These are phyloP conservation scores for Tadarida brasiliensis DNA, from an alignment of 2,797 vertebrate species.

Conservation along the genomic window DNA sequence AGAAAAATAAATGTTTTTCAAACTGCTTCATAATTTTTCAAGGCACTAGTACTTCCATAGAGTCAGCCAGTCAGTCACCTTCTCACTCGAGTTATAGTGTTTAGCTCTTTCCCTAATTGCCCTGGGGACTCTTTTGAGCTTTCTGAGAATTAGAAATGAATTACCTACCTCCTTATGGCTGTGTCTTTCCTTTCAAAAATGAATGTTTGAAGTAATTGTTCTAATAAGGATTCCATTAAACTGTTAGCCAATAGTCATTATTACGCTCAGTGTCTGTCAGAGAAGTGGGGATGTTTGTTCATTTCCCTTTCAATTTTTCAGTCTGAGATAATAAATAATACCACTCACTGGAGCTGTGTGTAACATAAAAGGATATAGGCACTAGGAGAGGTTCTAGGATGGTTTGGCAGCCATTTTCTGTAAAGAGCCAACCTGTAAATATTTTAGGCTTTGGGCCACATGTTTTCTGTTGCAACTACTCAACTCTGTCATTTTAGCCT, in stretches of 20 bases:
- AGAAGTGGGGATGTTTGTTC: slow-evolving; percentile 32
- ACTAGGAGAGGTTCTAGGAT: background rate
- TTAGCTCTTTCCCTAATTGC: slow-evolving; percentile 42
- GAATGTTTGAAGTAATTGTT: slow-evolving; percentile 63
- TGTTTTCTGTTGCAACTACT: background rate
- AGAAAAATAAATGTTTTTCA: slow-evolving; percentile 35
- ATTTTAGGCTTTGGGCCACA: background rate
- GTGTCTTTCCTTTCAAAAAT: slow-evolving; percentile 48
- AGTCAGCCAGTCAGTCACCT: background rate
- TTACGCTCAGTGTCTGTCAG: slow-evolving; percentile 26
- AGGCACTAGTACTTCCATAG: background rate
- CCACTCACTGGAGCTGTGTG: background rate
- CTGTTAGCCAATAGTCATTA: slow-evolving; percentile 4
- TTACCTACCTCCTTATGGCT: background rate
- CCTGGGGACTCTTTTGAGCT: background rate
- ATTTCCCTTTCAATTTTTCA: background rate
- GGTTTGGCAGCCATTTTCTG: background rate
- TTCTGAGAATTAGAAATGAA: background rate
- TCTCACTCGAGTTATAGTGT: background rate
- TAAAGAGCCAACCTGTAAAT: background rate
- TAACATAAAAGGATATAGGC: background rate
- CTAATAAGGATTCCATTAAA: slow-evolving; percentile 60
- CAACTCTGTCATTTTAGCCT: background rate
- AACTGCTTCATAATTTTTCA: slow-evolving; percentile 37
- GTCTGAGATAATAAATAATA: background rate